A percentile compares a stretch with the other conserved stretches of the same genome.
Evolutionary conservation across 2,113 vertebrate genomes (phyloP).

Genomic region (Hydropotes inermis): DNA sequence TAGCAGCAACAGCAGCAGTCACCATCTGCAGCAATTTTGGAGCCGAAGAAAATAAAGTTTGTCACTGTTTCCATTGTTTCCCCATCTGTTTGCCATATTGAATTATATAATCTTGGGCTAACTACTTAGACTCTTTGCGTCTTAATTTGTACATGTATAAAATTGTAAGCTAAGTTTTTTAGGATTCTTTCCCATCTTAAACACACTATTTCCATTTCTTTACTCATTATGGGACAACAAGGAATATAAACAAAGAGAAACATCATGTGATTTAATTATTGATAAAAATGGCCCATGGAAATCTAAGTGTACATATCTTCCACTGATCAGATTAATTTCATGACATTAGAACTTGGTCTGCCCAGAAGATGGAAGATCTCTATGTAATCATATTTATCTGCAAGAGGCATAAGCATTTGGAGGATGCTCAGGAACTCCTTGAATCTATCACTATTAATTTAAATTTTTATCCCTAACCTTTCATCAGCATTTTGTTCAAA

Average conservation of each 20-base stretch:
- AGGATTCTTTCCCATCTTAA: conserved; percentile 2
- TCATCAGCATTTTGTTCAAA: background rate
- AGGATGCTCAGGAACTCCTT: background rate
- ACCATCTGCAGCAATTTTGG: background rate
- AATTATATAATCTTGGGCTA: background rate
- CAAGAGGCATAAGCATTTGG: background rate
- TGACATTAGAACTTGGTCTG: background rate
- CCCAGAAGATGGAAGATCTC: background rate
- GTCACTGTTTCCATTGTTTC: background rate
- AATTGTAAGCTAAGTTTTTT: background rate
- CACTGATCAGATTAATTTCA: background rate
- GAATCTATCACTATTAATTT: background rate
- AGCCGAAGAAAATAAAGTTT: background rate
- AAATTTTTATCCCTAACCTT: background rate
- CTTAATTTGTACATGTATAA: background rate
- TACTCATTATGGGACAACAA: background rate
- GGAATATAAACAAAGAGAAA: conserved; percentile 7
- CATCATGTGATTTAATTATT: background rate
- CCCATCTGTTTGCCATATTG: no score
- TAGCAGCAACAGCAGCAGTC: background rate
- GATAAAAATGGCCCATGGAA: background rate
- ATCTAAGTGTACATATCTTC: background rate
- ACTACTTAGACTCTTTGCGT: background rate
- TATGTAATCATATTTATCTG: background rate
- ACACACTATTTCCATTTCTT: background rate